phyloP scores from a whole-genome alignment of 2,888 invertebrate species.

The Ferdinandea cuprea region DNA sequence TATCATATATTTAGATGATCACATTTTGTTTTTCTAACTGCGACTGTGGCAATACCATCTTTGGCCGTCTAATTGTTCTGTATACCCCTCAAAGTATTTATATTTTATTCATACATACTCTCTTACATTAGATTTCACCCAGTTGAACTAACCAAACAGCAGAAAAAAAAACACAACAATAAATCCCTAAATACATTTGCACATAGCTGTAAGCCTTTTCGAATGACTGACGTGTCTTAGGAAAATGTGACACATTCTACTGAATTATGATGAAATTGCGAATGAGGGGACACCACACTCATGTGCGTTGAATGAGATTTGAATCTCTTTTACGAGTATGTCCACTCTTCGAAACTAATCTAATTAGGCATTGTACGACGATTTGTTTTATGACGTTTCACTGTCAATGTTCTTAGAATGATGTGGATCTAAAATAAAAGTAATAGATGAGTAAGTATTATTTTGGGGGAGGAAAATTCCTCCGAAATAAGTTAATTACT shows the following conservation, averaged over 20 bases:
- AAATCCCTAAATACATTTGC: slow-evolving; percentile 2
- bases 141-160: not conserved
- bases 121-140: too few species aligned
- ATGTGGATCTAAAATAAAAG: not conserved
- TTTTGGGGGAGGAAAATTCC: too few species aligned
- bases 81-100: too few species aligned
- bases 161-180: not conserved
- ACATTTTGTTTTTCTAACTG: too few species aligned
- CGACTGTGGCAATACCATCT: too few species aligned
- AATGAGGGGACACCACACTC: slow-evolving; percentile 11
- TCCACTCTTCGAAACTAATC: slow-evolving; percentile 35
- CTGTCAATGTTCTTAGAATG: slow-evolving; percentile 21
- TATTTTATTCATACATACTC: too few species aligned
- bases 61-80: too few species aligned
- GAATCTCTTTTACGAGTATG: slow-evolving; percentile 34
- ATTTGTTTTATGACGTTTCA: slow-evolving; percentile 21
- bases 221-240: slow-evolving; percentile 20
- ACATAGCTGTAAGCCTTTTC: slow-evolving; percentile 2
- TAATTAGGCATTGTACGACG: slow-evolving; percentile 37
- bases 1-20: too few species aligned
- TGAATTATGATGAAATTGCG: slow-evolving; percentile 23
- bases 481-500: not conserved
- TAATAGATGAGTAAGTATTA: not conserved
- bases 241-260: slow-evolving; percentile 21
- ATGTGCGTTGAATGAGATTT: slow-evolving; percentile 16